Evolutionary conservation across 2,113 vertebrate genomes (phyloP).

Genomic region (Epinephelus fuscoguttatus): DNA sequence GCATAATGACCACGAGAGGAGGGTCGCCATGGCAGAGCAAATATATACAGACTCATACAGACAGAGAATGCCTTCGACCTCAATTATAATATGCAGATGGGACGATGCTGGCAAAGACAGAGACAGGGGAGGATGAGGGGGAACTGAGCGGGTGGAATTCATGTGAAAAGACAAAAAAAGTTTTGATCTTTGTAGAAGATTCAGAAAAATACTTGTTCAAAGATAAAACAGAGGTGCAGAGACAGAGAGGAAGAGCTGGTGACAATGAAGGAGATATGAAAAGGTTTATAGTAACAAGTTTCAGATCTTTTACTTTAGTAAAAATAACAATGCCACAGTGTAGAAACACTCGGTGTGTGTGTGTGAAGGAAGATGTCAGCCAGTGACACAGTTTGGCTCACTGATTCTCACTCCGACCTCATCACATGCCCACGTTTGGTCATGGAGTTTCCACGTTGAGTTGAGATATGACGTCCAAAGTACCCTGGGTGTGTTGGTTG

Average conservation of each 20-base stretch:
- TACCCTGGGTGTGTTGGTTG: no score
- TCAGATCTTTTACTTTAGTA: background rate
- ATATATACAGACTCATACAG: slow-evolving; percentile 10
- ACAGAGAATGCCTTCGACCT: slow-evolving; percentile 21
- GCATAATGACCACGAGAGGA: slow-evolving; percentile 38
- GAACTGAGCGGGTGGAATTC: background rate
- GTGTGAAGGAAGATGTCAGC: no score
- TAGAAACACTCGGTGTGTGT: background rate
- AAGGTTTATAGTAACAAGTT: background rate
- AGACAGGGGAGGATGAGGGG: background rate
- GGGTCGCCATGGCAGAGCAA: slow-evolving; percentile 24
- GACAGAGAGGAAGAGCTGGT: background rate
- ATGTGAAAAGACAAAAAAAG: background rate
- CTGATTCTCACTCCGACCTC: no score
- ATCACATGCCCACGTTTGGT: no score
- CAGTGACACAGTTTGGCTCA: no score
- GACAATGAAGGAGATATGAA: background rate
- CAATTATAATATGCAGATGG: slow-evolving; percentile 62
- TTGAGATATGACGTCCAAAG: no score
- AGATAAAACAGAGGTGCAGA: background rate
- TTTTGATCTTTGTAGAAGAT: background rate
- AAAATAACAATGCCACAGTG: background rate
- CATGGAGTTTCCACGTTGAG: no score
- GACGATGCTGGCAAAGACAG: background rate
- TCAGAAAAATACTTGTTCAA: background rate